phyloP scores from a whole-genome alignment of 2,113 vertebrate genomes.

The Speoplatyrhinus poulsoni region DNA sequence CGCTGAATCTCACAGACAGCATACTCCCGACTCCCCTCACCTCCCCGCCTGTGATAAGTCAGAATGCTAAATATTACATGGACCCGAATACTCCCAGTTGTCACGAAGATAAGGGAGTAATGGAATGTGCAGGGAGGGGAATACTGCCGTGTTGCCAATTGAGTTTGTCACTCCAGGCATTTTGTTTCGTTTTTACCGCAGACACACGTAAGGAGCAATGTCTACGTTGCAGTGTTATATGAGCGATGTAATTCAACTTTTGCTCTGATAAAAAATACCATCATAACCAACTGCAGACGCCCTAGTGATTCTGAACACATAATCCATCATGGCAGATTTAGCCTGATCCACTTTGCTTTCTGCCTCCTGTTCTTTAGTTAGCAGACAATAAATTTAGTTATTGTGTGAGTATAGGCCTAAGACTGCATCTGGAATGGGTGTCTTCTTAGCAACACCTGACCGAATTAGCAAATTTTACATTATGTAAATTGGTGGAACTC shows the following conservation, averaged over 20 bases:
- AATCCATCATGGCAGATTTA: conserved; percentile 64
- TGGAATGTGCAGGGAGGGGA: conserved; percentile 7
- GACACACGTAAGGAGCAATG: conserved; percentile 40
- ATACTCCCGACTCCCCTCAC: conserved; percentile 36
- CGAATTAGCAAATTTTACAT: conserved; percentile 17
- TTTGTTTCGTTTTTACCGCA: too few species aligned
- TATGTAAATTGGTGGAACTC: not conserved
- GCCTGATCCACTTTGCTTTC: conserved; percentile 41
- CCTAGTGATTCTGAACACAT: too few species aligned
- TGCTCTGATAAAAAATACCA: too few species aligned
- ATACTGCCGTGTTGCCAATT: not conserved
- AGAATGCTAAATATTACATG: conserved; percentile 43
- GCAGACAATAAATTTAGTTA: conserved; percentile 66
- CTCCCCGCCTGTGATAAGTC: conserved; percentile 23
- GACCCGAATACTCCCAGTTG: conserved; percentile 19
- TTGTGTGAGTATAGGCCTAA: conserved; percentile 11
- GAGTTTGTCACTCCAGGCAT: conserved; percentile 1
- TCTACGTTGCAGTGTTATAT: conserved; percentile 23
- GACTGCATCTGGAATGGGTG: conserved; percentile 7
- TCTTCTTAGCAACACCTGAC: conserved; percentile 33
- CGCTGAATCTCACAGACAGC: conserved; percentile 28
- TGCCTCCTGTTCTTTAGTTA: conserved; percentile 23
- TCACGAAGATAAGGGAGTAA: conserved; percentile 45
- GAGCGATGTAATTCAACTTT: conserved; percentile 6
- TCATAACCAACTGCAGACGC: too few species aligned